phyloP scores from a whole-genome alignment of 2,888 invertebrate species.

The Beris chalybata region DNA sequence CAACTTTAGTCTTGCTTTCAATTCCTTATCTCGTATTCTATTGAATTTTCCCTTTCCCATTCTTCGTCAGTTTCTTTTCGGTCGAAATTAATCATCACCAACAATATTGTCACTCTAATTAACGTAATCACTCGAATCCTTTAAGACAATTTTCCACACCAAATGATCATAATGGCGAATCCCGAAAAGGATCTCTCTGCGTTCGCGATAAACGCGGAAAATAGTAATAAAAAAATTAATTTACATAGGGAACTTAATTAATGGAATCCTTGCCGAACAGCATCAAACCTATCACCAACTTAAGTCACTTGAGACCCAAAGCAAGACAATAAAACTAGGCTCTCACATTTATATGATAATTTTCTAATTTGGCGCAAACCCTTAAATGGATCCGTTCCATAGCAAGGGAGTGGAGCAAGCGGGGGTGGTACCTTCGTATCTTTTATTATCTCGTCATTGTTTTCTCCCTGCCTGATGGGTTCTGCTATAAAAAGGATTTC shows the following conservation, averaged over 20 bases:
- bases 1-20: no score
- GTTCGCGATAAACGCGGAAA: background rate
- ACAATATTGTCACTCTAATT: constrained; percentile 14
- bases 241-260: constrained; percentile 37
- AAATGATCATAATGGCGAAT: constrained; percentile 5
- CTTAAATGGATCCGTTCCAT: background rate
- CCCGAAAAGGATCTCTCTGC: background rate
- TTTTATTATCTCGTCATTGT: no score
- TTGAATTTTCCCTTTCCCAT: no score
- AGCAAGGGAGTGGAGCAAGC: background rate
- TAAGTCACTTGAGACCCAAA: constrained; percentile 17
- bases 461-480: no score
- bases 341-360: constrained; percentile 38
- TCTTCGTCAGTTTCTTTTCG: no score
- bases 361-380: constrained; percentile 30
- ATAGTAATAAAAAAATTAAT: constrained; percentile 32
- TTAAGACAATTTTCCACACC: constrained; percentile 20
- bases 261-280: constrained; percentile 10
- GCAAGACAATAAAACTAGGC: constrained; percentile 20
- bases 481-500: no score
- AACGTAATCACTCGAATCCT: constrained; percentile 26
- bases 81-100: no score
- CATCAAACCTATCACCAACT: constrained; percentile 23
- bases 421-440: background rate
- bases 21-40: no score